A percentile compares a stretch with the other conserved stretches of the same genome.
phyloP scores from a whole-genome alignment of 1,140 invertebrate genomes.

The Trypoxylus dichotomus region DNA sequence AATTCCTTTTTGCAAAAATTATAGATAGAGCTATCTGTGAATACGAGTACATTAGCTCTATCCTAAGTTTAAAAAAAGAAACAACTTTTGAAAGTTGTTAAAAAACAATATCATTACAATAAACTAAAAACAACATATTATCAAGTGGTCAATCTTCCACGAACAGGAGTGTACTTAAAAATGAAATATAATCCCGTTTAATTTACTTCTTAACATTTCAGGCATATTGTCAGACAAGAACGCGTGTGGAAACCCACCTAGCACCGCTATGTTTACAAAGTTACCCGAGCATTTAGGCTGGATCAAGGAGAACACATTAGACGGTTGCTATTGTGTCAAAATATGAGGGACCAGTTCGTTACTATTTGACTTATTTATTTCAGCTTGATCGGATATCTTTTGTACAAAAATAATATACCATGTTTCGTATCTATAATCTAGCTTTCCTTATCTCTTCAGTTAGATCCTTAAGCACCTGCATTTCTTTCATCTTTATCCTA shows the following conservation, averaged over 20 bases:
- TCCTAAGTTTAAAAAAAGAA: too few species aligned
- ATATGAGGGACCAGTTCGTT: neutral
- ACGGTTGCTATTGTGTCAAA: slow-evolving; percentile 65
- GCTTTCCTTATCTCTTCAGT: slow-evolving; percentile 38
- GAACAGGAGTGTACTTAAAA: too few species aligned
- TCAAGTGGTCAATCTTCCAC: too few species aligned
- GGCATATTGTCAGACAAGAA: slow-evolving; percentile 79
- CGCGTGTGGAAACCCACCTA: slow-evolving; percentile 75
- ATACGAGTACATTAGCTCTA: too few species aligned
- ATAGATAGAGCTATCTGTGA: too few species aligned
- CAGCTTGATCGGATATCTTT: neutral
- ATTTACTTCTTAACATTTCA: slow-evolving; percentile 45
- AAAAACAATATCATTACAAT: too few species aligned
- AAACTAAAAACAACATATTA: too few species aligned
- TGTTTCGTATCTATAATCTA: neutral
- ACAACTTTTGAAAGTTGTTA: too few species aligned
- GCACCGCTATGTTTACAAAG: slow-evolving; percentile 85
- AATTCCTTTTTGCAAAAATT: too few species aligned
- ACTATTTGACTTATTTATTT: neutral
- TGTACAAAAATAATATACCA: neutral
- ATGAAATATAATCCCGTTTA: too few species aligned
- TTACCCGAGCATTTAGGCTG: slow-evolving; percentile 76
- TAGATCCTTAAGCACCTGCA: slow-evolving; percentile 42
- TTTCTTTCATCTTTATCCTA: slow-evolving; percentile 44
- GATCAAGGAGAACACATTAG: slow-evolving; percentile 68